These are phyloP conservation scores for Cryptophagus acutangulus DNA, from an alignment of 2,888 invertebrate species.

Conservation along the genomic window DNA sequence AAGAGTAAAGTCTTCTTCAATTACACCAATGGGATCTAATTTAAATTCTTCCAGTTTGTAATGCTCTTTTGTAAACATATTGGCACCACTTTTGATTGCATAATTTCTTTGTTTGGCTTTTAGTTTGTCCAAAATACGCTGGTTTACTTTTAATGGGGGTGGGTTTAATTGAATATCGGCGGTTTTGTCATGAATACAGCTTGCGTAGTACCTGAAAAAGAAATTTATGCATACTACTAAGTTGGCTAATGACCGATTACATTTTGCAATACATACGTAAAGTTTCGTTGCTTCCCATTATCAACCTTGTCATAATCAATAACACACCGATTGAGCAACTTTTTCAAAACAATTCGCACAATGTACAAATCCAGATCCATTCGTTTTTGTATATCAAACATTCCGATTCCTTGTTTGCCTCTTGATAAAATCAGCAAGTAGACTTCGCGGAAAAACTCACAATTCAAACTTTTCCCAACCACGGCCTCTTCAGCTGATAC, in stretches of 20 bases:
- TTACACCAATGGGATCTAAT: no score
- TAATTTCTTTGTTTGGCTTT: no score
- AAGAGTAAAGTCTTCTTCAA: no score
- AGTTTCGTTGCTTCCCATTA: constrained; percentile 33
- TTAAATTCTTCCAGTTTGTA: no score
- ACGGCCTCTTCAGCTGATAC: background rate
- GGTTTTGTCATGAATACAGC: constrained; percentile 17
- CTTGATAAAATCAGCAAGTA: constrained; percentile 32
- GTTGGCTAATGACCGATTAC: no score
- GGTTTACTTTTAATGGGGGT: no score
- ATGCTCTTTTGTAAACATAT: no score
- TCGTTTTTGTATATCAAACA: constrained; percentile 28
- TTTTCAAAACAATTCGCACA: constrained; percentile 30
- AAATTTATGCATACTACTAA: constrained; percentile 1
- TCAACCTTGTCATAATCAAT: constrained; percentile 32
- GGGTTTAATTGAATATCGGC: no score
- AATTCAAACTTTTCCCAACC: constrained; percentile 18
- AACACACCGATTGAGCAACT: constrained; percentile 28
- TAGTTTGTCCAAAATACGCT: no score
- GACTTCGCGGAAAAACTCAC: constrained; percentile 29
- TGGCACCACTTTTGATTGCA: no score
- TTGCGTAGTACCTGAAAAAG: constrained; percentile 30
- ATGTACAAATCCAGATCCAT: constrained; percentile 33
- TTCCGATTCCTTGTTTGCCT: constrained; percentile 32
- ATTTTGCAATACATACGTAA: constrained; percentile 39